Conservation (phyloP, 2,888 invertebrate species). For the Thecocarcelia acutangulata region DNA sequence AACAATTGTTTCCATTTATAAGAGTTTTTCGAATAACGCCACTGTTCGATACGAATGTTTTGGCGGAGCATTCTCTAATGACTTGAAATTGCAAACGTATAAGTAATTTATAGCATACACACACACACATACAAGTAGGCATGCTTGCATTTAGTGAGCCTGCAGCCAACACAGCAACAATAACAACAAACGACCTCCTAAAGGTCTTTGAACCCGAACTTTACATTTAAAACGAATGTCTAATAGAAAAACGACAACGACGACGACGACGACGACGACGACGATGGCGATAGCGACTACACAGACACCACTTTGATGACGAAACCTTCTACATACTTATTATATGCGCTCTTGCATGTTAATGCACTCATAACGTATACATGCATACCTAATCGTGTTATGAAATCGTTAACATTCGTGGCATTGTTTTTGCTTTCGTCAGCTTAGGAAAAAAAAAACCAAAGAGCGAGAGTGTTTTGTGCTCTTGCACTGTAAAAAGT, state of each 20-base stretch:
- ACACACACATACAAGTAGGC: constrained; percentile 2
- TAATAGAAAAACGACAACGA: constrained; percentile 53
- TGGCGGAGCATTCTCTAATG: not conserved
- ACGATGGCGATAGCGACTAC: not conserved
- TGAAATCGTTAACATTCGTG: constrained; percentile 50
- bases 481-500: constrained; percentile 7
- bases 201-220: constrained; percentile 80
- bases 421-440: not conserved
- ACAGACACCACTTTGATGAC: constrained; percentile 5
- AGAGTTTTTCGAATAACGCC: constrained; percentile 30
- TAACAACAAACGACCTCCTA: constrained; percentile 79
- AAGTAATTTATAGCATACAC: not conserved
- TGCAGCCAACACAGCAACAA: constrained; percentile 40
- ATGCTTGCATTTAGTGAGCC: constrained; percentile 33
- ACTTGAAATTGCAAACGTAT: constrained; percentile 26
- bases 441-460: not conserved
- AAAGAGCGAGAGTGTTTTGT: constrained; percentile 2
- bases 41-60: constrained; percentile 1
- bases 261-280: constrained; percentile 21
- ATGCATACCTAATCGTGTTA: constrained; percentile 13
- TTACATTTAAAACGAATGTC: constrained; percentile 67
- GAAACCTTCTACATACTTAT: constrained; percentile 49
- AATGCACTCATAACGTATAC: constrained; percentile 8
- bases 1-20: constrained; percentile 46
- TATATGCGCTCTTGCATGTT: constrained; percentile 6